Conservation (phyloP, 2,888 invertebrate species). For the Cosmopolites sordidus region DNA sequence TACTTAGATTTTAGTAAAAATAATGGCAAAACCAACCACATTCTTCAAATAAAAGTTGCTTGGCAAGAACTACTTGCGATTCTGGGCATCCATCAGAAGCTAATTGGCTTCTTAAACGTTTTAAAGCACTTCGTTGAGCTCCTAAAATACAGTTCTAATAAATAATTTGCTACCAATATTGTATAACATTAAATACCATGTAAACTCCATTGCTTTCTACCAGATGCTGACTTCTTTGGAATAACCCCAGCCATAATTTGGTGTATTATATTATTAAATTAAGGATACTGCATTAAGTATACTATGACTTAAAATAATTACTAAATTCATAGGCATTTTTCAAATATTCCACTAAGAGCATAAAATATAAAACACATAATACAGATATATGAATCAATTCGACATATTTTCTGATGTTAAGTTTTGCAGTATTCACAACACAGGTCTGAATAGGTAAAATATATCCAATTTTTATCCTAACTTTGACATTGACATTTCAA, state of each 20-base stretch:
- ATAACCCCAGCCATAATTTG: constrained; percentile 55
- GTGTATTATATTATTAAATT: background rate
- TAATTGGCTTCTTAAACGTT: constrained; percentile 63
- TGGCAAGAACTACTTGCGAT: constrained; percentile 82
- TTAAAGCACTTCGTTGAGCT: constrained; percentile 62
- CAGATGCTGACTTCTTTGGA: constrained; percentile 56
- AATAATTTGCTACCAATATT: too few relatives aligned
- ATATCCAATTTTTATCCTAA: too few relatives aligned
- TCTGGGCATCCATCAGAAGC: constrained; percentile 88
- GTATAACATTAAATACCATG: constrained; percentile 63
- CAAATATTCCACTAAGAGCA: too few relatives aligned
- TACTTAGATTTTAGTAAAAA: background rate
- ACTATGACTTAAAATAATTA: too few relatives aligned
- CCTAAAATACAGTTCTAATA: constrained; percentile 48
- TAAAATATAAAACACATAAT: too few relatives aligned
- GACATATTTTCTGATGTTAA: too few relatives aligned
- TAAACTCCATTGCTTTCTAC: constrained; percentile 72
- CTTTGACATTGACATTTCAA: too few relatives aligned
- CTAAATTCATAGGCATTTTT: too few relatives aligned
- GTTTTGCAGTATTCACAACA: too few relatives aligned
- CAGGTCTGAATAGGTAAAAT: too few relatives aligned
- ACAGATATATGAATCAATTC: too few relatives aligned
- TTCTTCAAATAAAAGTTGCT: constrained; percentile 73
- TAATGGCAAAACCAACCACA: constrained; percentile 55
- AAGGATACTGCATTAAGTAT: too few relatives aligned